Evolutionary conservation across 2,888 invertebrate species (phyloP), one percentile per base, ranked within the genome.

Genomic region (Catonia carolina): DNA sequence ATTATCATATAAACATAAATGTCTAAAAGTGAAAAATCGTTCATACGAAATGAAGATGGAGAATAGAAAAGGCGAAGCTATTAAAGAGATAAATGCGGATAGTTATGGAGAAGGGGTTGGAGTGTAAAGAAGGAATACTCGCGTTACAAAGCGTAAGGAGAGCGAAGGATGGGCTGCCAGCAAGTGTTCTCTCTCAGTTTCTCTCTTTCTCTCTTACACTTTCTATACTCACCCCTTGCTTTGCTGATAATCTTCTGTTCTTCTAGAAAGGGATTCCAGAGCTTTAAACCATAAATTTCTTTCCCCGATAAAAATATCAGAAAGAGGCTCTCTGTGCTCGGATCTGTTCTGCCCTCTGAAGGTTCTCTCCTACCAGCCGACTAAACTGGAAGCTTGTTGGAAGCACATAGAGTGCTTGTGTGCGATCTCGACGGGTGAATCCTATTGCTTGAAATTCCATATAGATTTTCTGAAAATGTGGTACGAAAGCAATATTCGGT

Each of bases 231-330:
- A 27, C 45, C 8, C 14, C 22, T 20, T 27, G 8, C 22, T 27
- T 45, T 20, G 45, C 45, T 45, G 45, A 45, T 45, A 45, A 45
- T 45, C 45, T 45, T 45, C 45, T 23, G 45, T 45, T 20, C 23
- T 27, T 45, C 45, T 27, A 45, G 45, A 45, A 23, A 45, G 45
- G 45, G 45, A 45, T 45, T 45, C 45, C 45, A 23, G 27, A 27
- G 45, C 27, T 45, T 27, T 45, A 45, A 45, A 45, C 45, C 45
- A 45, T 45, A 45, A 45, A 45, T 45, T 45, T 45, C 45, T 45
- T 22, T 14, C 45, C n/a, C 45, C 45, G 45, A 45, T 45, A 45
- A 45, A 45, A 45, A 45, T 45, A 45, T 45, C 45, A 45, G 20
- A 23, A 27, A 22, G 27, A 45, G n/a, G 20, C 41, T 41, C 18